Conservation (phyloP, 2,113 vertebrate genomes). For the Leptodactylus fuscus region DNA sequence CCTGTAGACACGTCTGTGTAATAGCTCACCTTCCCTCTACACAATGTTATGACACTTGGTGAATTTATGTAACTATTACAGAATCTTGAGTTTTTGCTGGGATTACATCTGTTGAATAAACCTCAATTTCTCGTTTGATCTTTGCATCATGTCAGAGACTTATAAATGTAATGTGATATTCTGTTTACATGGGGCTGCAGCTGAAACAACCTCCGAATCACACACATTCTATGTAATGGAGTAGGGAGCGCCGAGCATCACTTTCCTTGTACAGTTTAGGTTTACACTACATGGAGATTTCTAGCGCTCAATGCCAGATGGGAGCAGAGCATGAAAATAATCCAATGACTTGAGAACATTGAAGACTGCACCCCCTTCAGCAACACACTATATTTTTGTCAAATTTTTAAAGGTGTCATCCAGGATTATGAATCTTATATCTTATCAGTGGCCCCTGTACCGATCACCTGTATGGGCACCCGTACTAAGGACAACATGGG, state of each 20-base stretch:
- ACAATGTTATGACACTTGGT: slow-evolving; percentile 22
- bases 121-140: no score
- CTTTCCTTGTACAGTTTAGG: background rate
- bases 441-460: no score
- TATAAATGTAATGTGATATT: slow-evolving; percentile 8
- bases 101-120: slow-evolving; percentile 23
- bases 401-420: no score
- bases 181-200: slow-evolving; percentile 7
- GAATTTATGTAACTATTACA: slow-evolving; percentile 28
- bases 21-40: background rate
- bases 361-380: no score
- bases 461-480: no score
- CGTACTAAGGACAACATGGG: no score
- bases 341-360: background rate
- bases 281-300: background rate
- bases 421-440: no score
- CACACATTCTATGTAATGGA: background rate
- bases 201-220: background rate
- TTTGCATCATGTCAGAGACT: no score
- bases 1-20: background rate
- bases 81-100: no score
- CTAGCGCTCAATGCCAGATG: background rate
- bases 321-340: background rate
- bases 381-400: no score
- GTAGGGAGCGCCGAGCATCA: background rate